Base-by-base conservation (phyloP, 2,113 vertebrate species). In the Furnarius figulus region DNA sequence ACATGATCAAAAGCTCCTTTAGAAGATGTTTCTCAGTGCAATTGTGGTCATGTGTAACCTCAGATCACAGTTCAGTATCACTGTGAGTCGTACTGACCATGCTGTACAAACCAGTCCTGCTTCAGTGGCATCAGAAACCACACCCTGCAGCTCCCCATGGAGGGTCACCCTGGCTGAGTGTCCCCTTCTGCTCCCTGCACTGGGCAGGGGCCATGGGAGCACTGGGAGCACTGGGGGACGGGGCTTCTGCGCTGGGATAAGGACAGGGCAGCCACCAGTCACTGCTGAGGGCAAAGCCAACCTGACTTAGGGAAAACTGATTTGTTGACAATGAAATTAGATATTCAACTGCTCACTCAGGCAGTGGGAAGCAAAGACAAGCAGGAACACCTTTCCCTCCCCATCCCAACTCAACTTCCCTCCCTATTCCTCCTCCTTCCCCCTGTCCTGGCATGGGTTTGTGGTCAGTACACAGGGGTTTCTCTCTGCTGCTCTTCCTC, bases 21-120 rank as follows among this genome's bases (percentile, higher is more conserved):
- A 40, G 31, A 59, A 59, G 31, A 3, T 85, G 33, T 59, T 83
- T 73, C 25, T 76, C 59, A 44, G n/a, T 62, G 37, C 42, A 39
- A 6, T 20, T 1, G 0, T 42, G 14, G 46, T 47, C 62, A 76
- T 23, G 17, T 42, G 31, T 49, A 53, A 21, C 39, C 24, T 73
- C 6, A 59, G 65, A 24, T 21, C 14, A 13, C 0, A 0, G 61
- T 59, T 78, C 55, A 24, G 0, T 42, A 10, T 49, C 77, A 8
- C 14, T n/a, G 22, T 15, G n/a, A 53, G 27, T 63, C 39, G 15
- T 14, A 20, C 33, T 72, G 47, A 56, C 7, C 0, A 17, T 23
- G 30, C 46, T 47, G 6, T 1, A 65, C 1, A 12, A 47, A 52
- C 9, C 5, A 14, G 0, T 28, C 9, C 28, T 44, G 22, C 31